A percentile compares a stretch with the other conserved stretches of the same genome.
phyloP scores from a whole-genome alignment of 2,113 vertebrate genomes.

The Solenodon paradoxus region DNA sequence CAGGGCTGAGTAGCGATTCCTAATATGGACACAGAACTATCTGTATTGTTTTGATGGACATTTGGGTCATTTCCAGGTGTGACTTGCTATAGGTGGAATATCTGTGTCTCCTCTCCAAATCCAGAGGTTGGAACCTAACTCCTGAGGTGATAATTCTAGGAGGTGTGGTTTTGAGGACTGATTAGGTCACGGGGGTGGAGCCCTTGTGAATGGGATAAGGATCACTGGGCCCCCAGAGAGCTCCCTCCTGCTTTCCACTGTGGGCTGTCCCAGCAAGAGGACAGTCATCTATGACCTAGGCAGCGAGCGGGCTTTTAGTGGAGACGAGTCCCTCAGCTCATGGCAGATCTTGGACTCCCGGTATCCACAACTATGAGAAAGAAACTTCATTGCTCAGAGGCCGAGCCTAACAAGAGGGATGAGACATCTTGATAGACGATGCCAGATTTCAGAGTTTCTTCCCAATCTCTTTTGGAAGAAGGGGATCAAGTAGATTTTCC shows the following conservation, averaged over 20 bases:
- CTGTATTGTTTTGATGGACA: background rate
- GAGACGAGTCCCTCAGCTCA: too few species aligned
- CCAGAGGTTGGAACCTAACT: background rate
- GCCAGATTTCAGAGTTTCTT: background rate
- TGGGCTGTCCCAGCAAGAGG: background rate
- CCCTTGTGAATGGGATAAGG: background rate
- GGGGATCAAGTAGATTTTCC: background rate
- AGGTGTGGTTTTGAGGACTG: too few species aligned
- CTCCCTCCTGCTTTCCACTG: background rate
- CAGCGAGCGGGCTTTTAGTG: too few species aligned
- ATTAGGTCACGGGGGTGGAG: too few species aligned
- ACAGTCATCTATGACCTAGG: background rate
- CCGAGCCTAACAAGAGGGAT: background rate
- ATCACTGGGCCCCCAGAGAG: background rate
- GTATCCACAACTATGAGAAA: too few species aligned
- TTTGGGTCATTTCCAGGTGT: background rate
- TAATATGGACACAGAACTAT: fast-evolving
- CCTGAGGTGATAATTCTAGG: too few species aligned
- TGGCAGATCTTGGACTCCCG: too few species aligned
- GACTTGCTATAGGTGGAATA: background rate
- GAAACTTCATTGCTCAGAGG: too few species aligned
- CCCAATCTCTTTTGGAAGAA: conserved; percentile 43
- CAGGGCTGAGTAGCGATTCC: background rate
- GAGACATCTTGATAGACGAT: background rate
- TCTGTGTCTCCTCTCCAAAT: background rate